These are phyloP conservation scores for Tichodroma muraria DNA, from an alignment of 2,113 vertebrate species.

Conservation along the genomic window DNA sequence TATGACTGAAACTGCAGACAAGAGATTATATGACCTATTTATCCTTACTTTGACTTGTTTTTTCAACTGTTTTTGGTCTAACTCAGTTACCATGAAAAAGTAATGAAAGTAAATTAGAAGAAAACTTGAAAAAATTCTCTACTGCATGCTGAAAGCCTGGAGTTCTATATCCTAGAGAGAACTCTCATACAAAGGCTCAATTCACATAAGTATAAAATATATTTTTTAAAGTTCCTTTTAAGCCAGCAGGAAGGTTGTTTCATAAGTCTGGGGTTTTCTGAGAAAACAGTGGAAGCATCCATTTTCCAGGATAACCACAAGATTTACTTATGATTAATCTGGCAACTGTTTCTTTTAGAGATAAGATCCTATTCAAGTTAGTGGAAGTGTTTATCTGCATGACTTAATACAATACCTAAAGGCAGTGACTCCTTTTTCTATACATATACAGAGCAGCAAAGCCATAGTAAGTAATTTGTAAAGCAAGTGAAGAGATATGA, in stretches of 20 bases:
- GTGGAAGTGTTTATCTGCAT: not conserved
- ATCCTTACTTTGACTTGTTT: not conserved
- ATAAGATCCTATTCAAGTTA: not conserved
- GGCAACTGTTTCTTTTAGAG: not conserved
- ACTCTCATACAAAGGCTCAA: not conserved
- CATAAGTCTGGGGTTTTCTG: not conserved
- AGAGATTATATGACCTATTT: not conserved
- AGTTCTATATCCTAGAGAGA: not conserved
- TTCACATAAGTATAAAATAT: not conserved
- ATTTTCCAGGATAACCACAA: not conserved
- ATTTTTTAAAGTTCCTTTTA: not conserved
- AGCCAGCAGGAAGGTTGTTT: not conserved
- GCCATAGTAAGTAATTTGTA: not conserved
- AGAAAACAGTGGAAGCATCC: not conserved
- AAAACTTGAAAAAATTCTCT: slow-evolving; percentile 12
- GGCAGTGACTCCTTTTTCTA: not conserved
- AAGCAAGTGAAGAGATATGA: not conserved
- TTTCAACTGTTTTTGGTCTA: not conserved
- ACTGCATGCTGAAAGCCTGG: not conserved
- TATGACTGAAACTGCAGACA: not conserved
- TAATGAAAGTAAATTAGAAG: not conserved
- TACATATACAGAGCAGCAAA: not conserved
- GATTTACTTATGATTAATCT: not conserved
- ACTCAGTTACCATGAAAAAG: not conserved
- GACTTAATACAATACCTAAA: not conserved